These are phyloP conservation scores for Pangasius larnaudii DNA, from an alignment of 2,797 vertebrate species.

Conservation along the genomic window DNA sequence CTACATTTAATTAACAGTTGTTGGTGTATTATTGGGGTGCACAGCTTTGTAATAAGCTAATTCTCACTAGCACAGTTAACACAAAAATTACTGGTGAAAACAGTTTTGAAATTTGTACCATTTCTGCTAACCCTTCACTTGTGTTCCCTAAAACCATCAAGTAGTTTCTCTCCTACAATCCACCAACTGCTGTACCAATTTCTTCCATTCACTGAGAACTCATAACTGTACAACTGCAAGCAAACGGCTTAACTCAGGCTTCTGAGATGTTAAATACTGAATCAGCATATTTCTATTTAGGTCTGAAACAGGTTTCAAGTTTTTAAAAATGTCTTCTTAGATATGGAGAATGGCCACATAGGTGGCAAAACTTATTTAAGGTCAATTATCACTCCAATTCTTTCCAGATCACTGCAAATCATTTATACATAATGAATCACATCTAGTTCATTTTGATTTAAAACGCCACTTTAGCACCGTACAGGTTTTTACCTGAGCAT, in stretches of 20 bases:
- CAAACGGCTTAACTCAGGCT: neutral
- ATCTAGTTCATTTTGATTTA: neutral
- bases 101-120: neutral
- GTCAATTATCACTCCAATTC: neutral
- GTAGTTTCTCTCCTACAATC: neutral
- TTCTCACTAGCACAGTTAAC: neutral
- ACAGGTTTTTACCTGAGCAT: neutral
- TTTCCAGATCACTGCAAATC: neutral
- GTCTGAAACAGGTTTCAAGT: neutral
- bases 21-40: neutral
- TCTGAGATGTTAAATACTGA: neutral
- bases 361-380: neutral
- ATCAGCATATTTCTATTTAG: neutral
- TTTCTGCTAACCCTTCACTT: neutral
- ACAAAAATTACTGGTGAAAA: neutral
- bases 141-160: neutral
- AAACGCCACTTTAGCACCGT: neutral
- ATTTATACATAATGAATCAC: neutral
- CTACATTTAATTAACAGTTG: neutral
- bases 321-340: neutral
- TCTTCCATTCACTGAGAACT: neutral
- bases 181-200: neutral
- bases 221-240: neutral
- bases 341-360: neutral
- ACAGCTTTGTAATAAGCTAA: neutral